These are phyloP conservation scores for Contarinia nasturtii DNA, from an alignment of 1,140 invertebrate genomes.

Conservation along the genomic window DNA sequence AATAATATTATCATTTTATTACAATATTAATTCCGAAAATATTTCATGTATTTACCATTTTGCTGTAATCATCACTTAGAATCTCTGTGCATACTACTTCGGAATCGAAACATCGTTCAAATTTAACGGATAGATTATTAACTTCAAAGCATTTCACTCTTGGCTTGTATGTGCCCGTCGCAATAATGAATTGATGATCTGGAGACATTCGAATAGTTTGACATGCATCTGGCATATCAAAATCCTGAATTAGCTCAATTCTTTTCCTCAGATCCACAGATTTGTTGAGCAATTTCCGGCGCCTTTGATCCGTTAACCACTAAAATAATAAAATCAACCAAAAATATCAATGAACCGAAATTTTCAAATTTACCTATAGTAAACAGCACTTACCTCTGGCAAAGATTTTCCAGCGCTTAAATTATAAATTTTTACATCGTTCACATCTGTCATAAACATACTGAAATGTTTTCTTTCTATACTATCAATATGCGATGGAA, in stretches of 20 bases:
- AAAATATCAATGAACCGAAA: constrained; percentile 5
- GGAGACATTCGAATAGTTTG: constrained; percentile 66
- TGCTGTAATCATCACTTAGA: constrained; percentile 76
- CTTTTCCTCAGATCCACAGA: constrained; percentile 74
- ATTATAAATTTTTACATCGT: constrained; percentile 97
- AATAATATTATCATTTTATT: constrained; percentile 6
- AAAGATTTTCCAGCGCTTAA: constrained; percentile 88
- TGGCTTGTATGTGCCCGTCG: constrained; percentile 93
- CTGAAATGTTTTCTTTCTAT: constrained; percentile 7
- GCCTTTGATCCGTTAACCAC: constrained; percentile 88
- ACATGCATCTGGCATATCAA: constrained; percentile 94
- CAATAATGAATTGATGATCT: constrained; percentile 85
- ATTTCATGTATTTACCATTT: constrained; percentile 35
- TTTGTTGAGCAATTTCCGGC: constrained; percentile 67
- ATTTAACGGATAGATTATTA: constrained; percentile 90
- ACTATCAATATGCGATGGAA: no score
- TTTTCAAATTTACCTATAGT: constrained; percentile 5
- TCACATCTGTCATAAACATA: constrained; percentile 68
- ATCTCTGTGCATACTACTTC: constrained; percentile 80
- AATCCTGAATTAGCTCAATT: constrained; percentile 96
- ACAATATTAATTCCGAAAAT: constrained; percentile 1
- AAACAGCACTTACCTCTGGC: constrained; percentile 71
- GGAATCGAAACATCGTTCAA: constrained; percentile 94
- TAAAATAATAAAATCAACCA: no score
- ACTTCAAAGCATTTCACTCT: constrained; percentile 91